A percentile compares a stretch with the other conserved stretches of the same genome.
These are phyloP conservation scores for Sinella curviseta DNA, from an alignment of 1,140 invertebrate species.

Conservation along the genomic window DNA sequence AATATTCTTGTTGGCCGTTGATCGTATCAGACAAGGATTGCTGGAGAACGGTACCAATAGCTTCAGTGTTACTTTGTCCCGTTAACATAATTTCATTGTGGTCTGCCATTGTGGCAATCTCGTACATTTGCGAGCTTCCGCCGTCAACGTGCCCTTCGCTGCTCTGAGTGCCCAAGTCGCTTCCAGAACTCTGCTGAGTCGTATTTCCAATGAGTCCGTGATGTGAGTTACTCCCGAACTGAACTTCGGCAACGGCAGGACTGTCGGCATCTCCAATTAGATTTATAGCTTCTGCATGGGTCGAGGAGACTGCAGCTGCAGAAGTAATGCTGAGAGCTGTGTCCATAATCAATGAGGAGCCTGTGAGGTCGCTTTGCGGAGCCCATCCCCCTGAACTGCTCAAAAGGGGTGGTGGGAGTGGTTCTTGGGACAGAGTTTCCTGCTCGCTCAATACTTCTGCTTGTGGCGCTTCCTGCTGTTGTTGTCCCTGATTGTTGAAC, in stretches of 20 bases:
- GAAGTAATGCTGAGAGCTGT: not conserved
- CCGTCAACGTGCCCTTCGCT: not conserved
- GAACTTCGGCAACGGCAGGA: not conserved
- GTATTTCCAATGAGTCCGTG: not conserved
- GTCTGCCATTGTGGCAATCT: not conserved
- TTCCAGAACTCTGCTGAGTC: not conserved
- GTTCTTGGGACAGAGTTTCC: too few relatives aligned
- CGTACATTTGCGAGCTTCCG: constrained; percentile 6
- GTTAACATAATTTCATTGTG: not conserved
- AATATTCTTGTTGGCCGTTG: not conserved
- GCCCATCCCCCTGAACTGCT: too few relatives aligned
- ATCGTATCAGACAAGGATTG: not conserved
- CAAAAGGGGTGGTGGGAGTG: too few relatives aligned
- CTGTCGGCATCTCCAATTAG: not conserved
- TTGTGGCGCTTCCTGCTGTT: too few relatives aligned
- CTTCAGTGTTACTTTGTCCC: not conserved
- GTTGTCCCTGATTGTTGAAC: too few relatives aligned
- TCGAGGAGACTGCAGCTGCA: not conserved
- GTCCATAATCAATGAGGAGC: too few relatives aligned
- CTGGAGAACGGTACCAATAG: not conserved
- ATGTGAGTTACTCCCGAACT: not conserved
- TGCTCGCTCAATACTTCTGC: too few relatives aligned
- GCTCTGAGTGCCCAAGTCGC: not conserved
- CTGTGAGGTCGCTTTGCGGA: too few relatives aligned
- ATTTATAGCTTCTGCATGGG: not conserved